Evolutionary conservation across 2,113 vertebrate species (phyloP).

Genomic region (Indri indri): DNA sequence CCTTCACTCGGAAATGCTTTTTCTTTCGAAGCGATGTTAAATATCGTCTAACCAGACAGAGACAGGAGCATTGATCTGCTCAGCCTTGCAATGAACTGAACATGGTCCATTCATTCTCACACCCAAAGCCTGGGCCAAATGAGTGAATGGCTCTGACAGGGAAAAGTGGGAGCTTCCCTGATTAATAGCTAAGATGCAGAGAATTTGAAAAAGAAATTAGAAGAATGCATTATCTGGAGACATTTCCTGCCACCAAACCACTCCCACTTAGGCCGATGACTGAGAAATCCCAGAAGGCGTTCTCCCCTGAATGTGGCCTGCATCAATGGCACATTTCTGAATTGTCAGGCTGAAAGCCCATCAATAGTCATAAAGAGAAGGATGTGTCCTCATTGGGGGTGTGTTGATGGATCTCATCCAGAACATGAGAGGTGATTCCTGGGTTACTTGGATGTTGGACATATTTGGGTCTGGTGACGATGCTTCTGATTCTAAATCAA

Average conservation of each 20-base stretch:
- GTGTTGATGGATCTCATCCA: constrained; percentile 70
- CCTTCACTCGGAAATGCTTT: constrained; percentile 28
- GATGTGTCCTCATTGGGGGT: constrained; percentile 66
- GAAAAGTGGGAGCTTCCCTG: constrained; percentile 67
- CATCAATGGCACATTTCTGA: constrained; percentile 63
- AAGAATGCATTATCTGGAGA: constrained; percentile 75
- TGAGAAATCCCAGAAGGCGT: constrained; percentile 64
- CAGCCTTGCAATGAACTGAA: constrained; percentile 52
- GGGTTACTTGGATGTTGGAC: constrained; percentile 55
- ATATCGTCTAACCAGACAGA: constrained; percentile 57
- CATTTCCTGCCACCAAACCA: constrained; percentile 73
- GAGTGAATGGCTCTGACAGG: constrained; percentile 42
- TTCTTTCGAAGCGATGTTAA: constrained; percentile 53
- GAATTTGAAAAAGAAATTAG: constrained; percentile 70
- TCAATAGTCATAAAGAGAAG: constrained; percentile 66
- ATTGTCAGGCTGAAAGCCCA: constrained; percentile 63
- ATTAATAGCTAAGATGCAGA: constrained; percentile 55
- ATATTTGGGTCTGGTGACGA: constrained; percentile 27
- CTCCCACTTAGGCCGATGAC: constrained; percentile 58
- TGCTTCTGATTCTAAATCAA: constrained; percentile 72
- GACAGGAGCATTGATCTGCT: constrained; percentile 54
- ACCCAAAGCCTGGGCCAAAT: constrained; percentile 48
- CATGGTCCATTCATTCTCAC: constrained; percentile 30
- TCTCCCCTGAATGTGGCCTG: constrained; percentile 60
- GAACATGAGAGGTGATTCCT: constrained; percentile 73